phyloP scores from a whole-genome alignment of 2,888 invertebrate species.

The Acanthopleura granulata region DNA sequence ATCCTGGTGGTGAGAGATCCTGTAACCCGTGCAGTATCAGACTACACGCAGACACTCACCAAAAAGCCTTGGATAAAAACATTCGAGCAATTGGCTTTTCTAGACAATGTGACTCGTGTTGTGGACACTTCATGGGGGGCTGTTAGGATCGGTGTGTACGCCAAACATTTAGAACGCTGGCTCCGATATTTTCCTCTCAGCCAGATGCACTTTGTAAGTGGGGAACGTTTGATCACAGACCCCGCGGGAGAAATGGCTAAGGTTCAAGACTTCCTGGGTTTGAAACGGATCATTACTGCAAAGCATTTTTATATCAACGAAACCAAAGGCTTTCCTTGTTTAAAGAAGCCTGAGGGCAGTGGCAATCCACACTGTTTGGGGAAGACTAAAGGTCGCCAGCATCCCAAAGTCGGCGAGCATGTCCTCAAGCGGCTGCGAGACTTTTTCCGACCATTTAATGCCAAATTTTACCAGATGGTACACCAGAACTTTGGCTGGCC shows the following conservation, averaged over 20 bases:
- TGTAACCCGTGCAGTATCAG: slow-evolving; percentile 90
- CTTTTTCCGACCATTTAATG: slow-evolving; percentile 69
- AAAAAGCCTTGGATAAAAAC: slow-evolving; percentile 72
- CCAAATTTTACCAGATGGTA: slow-evolving; percentile 68
- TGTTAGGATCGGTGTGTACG: slow-evolving; percentile 81
- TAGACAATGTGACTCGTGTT: slow-evolving; percentile 78
- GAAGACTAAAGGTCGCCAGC: slow-evolving; percentile 69
- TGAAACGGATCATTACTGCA: slow-evolving; percentile 85
- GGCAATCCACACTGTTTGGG: slow-evolving; percentile 67
- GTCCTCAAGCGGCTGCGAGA: slow-evolving; percentile 57
- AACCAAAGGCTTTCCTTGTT: slow-evolving; percentile 90
- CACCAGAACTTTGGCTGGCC: slow-evolving; percentile 68
- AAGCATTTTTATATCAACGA: slow-evolving; percentile 93
- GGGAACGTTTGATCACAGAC: slow-evolving; percentile 85
- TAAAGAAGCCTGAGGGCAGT: slow-evolving; percentile 69
- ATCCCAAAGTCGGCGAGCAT: slow-evolving; percentile 59
- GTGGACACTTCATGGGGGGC: slow-evolving; percentile 86
- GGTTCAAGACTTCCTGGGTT: slow-evolving; percentile 87
- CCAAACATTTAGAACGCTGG: slow-evolving; percentile 87
- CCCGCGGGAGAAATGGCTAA: slow-evolving; percentile 87
- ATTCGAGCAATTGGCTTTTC: slow-evolving; percentile 67
- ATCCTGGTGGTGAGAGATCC: slow-evolving; percentile 90
- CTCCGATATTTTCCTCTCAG: slow-evolving; percentile 83
- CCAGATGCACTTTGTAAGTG: slow-evolving; percentile 86
- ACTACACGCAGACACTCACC: slow-evolving; percentile 83